These are phyloP conservation scores for Drosophila paranaensis DNA, from an alignment of 2,888 invertebrate species.

Conservation along the genomic window DNA sequence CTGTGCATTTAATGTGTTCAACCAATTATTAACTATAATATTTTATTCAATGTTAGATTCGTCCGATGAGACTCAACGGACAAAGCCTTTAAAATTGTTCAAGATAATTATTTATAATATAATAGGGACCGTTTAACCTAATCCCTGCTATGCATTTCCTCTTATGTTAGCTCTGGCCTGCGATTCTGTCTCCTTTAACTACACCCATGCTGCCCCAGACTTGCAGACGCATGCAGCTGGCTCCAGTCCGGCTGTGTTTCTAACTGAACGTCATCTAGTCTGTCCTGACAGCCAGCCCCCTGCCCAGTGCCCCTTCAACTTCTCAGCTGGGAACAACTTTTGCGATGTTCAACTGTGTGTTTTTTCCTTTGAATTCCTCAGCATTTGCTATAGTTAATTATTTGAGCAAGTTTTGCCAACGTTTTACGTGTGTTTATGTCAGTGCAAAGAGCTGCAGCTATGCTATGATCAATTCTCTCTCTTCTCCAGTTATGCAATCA, in stretches of 20 bases:
- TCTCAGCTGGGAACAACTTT: conserved; percentile 72
- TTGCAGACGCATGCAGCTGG: conserved; percentile 42
- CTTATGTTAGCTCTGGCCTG: background rate
- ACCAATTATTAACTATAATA: background rate
- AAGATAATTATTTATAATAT: too few relatives aligned
- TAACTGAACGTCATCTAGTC: conserved; percentile 72
- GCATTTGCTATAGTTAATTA: conserved; percentile 80
- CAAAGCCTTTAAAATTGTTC: too few relatives aligned
- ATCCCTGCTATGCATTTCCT: background rate
- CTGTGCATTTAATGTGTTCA: too few relatives aligned
- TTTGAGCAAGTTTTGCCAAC: conserved; percentile 72
- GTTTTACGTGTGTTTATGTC: conserved; percentile 69
- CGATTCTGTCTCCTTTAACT: conserved; percentile 1
- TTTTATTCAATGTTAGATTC: background rate
- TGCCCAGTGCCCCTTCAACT: background rate
- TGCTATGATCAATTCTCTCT: conserved; percentile 13
- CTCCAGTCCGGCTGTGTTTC: conserved; percentile 73
- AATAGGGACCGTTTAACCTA: background rate
- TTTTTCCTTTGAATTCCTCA: conserved; percentile 75
- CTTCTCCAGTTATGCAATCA: conserved; percentile 59
- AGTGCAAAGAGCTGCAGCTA: conserved; percentile 21
- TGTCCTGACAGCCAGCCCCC: conserved; percentile 42
- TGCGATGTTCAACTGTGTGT: conserved; percentile 44
- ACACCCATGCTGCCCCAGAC: conserved; percentile 20
- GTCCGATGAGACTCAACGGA: background rate